A percentile compares a stretch with the other conserved stretches of the same genome.
phyloP scores from a whole-genome alignment of 1,140 invertebrate genomes.

The Carposina sasakii region DNA sequence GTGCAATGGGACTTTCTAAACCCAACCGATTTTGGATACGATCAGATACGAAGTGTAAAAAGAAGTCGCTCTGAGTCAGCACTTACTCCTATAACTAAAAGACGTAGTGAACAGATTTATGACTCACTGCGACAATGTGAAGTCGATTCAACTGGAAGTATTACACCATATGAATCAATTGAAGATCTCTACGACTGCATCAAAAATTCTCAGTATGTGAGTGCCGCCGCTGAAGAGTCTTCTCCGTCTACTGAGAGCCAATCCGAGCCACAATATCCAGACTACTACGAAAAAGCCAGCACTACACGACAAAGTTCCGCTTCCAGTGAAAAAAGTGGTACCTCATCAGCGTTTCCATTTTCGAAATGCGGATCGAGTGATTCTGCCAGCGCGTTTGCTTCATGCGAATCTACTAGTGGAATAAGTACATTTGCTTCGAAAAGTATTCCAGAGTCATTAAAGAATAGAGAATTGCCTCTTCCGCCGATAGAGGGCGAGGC shows the following conservation, averaged over 20 bases:
- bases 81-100: constrained; percentile 42
- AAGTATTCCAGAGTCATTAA: constrained; percentile 45
- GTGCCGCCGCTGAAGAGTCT: constrained; percentile 47
- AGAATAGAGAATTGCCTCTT: constrained; percentile 51
- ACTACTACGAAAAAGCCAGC: constrained; percentile 56
- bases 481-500: constrained; percentile 39
- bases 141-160: constrained; percentile 55
- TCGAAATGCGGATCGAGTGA: constrained; percentile 66
- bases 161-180: constrained; percentile 69
- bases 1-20: constrained; percentile 68
- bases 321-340: constrained; percentile 61
- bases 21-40: constrained; percentile 61
- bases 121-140: constrained; percentile 55
- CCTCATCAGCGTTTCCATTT: constrained; percentile 63
- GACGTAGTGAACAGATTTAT: constrained; percentile 60
- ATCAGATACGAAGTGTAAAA: constrained; percentile 59
- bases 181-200: constrained; percentile 70
- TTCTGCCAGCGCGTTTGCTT: constrained; percentile 55
- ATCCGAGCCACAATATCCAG: constrained; percentile 56
- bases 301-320: constrained; percentile 58
- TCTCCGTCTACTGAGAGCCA: constrained; percentile 57
- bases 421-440: constrained; percentile 53
- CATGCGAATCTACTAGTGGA: constrained; percentile 60
- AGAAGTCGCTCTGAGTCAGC: constrained; percentile 64
- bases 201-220: constrained; percentile 56